Conservation (phyloP, 2,113 vertebrate species). For the Diadophis punctatus region DNA sequence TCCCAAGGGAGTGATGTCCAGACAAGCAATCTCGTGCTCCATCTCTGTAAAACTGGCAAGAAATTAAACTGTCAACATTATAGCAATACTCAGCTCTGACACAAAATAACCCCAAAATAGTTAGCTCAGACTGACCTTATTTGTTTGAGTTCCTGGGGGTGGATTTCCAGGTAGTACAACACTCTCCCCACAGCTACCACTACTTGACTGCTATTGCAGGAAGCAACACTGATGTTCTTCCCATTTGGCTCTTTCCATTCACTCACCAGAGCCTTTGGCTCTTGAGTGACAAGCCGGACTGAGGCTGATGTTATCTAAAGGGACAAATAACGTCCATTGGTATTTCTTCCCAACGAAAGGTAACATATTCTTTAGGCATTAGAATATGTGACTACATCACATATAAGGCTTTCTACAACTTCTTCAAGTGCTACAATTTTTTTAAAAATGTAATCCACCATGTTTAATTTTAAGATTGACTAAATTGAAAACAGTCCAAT, state of each 20-base stretch:
- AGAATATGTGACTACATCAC: background rate
- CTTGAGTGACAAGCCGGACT: conserved; percentile 90
- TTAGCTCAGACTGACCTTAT: conserved; percentile 76
- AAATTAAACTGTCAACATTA: background rate
- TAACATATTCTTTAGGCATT: background rate
- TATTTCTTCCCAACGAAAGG: background rate
- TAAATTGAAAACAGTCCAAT: background rate
- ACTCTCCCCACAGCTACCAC: conserved; percentile 93
- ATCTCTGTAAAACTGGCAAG: conserved; percentile 86
- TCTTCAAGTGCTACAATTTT: background rate
- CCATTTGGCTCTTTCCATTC: conserved; percentile 98
- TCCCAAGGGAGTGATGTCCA: conserved; percentile 94
- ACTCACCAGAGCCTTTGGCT: conserved; percentile 89
- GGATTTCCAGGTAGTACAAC: conserved; percentile 95
- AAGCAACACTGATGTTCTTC: conserved; percentile 95
- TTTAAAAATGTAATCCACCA: fast-evolving
- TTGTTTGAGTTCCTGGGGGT: conserved; percentile 89
- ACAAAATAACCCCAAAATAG: fast-evolving
- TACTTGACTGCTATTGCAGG: conserved; percentile 94
- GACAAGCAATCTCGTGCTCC: conserved; percentile 97
- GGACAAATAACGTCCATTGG: background rate
- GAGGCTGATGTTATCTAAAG: conserved; percentile 93
- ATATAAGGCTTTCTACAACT: background rate
- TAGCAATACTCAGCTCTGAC: background rate
- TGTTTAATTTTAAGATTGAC: background rate